Evolutionary conservation across 2,113 vertebrate genomes (phyloP), one percentile per base, ranked within the genome.

Genomic region (Cricetomys ansorgei): DNA sequence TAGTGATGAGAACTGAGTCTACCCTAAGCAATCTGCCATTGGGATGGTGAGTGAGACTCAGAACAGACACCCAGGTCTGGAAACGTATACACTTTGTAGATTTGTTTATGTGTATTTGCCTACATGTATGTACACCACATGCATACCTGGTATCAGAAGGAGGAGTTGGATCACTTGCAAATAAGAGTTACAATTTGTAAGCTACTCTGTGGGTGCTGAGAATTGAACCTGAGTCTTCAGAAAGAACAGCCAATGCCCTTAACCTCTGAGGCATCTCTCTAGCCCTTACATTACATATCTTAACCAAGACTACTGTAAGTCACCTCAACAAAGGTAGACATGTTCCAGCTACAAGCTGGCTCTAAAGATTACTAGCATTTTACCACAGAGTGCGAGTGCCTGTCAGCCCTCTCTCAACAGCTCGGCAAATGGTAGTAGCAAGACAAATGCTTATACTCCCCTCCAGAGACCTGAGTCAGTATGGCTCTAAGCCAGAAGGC

Each of bases 21-120:
- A 40, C 25, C 16, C 31, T 11, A 48, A 55, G 3, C 15, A 13
- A 34, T 10, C 7, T 8, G 31, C 43, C 21, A 21, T 8, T 69
- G 50, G 2, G 12, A 34, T 0, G 19, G 13, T 1, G 5, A 9
- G 23, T 9, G 0, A 16, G 16, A 29, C 0, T 57, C 48, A 7
- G 50, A 8, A 2, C 1, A 7, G 40, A n/a, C 7, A 25, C 67
- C 12, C 4, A 43, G 9, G 31, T 23, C 48, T 53, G 34, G 23
- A 70, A 40, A 40, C 27, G 1, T 27, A 55, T n/a, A n/a, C n/a
- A n/a, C n/a, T n/a, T n/a, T n/a, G n/a, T n/a, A 48, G 23, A 29
- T 29, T 45, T 1, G 40, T 8, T 37, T n/a, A 40, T 62, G 15
- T 64, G 81, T 64, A 19, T 84, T 40, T 45, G 57, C 79, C 55